Evolutionary conservation across 92 coral and sea anemone species (phyloP).

Genomic region (Porites evermanni): DNA sequence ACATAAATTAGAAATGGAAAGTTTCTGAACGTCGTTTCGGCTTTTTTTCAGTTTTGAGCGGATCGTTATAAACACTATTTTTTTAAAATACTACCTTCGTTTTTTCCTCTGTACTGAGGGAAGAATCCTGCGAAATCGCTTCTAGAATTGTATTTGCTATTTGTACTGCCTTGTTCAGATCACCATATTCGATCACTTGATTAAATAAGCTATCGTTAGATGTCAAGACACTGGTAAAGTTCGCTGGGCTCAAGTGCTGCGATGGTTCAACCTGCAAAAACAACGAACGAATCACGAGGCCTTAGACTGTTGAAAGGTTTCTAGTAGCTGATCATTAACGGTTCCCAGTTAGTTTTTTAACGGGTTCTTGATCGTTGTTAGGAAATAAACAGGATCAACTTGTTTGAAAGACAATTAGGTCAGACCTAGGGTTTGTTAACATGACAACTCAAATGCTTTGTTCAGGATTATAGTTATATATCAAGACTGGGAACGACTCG

Average conservation of each 20-base stretch:
- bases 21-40: too few relatives aligned
- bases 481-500: neutral
- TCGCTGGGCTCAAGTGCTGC: conserved; percentile 1
- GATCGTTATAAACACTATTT: neutral
- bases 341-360: too few relatives aligned
- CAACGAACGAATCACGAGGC: neutral
- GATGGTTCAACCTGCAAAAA: conserved; percentile 34
- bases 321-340: too few relatives aligned
- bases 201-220: conserved; percentile 22
- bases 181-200: conserved; percentile 5
- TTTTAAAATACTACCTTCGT: neutral
- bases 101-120: neutral
- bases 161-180: conserved; percentile 27
- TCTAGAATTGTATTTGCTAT: conserved; percentile 32
- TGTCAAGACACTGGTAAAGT: conserved; percentile 5
- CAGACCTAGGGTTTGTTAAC: too few relatives aligned
- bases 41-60: too few relatives aligned
- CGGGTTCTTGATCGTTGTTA: too few relatives aligned
- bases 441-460: too few relatives aligned
- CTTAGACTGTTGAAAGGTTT: too few relatives aligned
- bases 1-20: too few relatives aligned
- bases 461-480: too few relatives aligned
- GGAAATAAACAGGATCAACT: too few relatives aligned
- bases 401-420: too few relatives aligned
- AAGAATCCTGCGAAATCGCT: conserved; percentile 10